These are phyloP conservation scores for Periparus ater DNA, from an alignment of 2,797 vertebrate genomes.

Conservation along the genomic window DNA sequence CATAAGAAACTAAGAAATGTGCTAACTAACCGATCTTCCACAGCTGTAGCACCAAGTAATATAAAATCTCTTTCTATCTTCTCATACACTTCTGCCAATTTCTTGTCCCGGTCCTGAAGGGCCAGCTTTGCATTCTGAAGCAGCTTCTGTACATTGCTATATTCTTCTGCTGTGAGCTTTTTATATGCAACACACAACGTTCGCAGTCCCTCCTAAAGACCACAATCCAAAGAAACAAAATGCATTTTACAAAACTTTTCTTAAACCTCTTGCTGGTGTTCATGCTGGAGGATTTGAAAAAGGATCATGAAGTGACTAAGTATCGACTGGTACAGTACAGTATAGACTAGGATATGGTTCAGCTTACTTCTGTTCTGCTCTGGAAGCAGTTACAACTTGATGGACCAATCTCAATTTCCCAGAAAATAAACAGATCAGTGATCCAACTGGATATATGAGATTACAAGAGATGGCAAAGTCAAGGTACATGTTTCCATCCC, in stretches of 20 bases:
- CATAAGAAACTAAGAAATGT: not conserved
- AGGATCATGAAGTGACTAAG: not conserved
- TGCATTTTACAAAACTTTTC: not conserved
- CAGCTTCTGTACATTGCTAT: slow-evolving; percentile 74
- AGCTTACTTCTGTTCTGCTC: not conserved
- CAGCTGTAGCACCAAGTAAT: slow-evolving; percentile 94
- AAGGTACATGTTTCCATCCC: not conserved
- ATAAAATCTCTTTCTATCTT: slow-evolving; percentile 89
- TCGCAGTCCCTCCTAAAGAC: slow-evolving; percentile 89
- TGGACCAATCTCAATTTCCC: not conserved
- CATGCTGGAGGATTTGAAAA: not conserved
- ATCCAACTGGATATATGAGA: not conserved
- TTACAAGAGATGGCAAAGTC: not conserved
- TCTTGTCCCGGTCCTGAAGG: slow-evolving; percentile 91
- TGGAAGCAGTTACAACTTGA: not conserved
- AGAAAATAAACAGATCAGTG: not conserved
- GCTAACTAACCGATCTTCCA: slow-evolving; percentile 93
- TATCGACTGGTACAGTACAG: not conserved
- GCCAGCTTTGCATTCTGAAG: slow-evolving; percentile 87
- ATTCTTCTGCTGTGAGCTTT: slow-evolving; percentile 82
- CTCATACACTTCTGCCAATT: slow-evolving; percentile 91
- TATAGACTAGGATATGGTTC: not conserved
- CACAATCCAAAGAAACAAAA: not conserved
- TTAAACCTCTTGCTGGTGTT: not conserved
- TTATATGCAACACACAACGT: slow-evolving; percentile 95